Evolutionary conservation across 1,140 invertebrate species (phyloP).

Genomic region (Trichoplusia ni): DNA sequence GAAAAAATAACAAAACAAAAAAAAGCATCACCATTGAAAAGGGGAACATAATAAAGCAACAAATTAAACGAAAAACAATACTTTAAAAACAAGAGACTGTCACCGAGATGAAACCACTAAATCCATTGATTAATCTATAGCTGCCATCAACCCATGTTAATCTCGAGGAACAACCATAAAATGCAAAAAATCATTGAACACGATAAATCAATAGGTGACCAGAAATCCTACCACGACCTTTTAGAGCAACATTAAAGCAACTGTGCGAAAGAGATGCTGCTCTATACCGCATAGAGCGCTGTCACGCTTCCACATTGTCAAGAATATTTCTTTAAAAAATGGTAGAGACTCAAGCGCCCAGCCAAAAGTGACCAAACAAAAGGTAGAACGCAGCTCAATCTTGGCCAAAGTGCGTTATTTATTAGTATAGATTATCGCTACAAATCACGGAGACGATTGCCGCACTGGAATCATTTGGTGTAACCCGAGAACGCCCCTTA

Average conservation of each 20-base stretch:
- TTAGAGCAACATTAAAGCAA: too few relatives aligned
- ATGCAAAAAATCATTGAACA: slow-evolving; percentile 35
- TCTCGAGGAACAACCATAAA: slow-evolving; percentile 25
- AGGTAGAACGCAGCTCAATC: slow-evolving; percentile 71
- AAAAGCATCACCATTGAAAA: slow-evolving; percentile 20
- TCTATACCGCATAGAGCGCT: too few relatives aligned
- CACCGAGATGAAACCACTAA: slow-evolving; percentile 4
- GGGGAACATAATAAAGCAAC: slow-evolving; percentile 18
- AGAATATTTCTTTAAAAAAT: too few relatives aligned
- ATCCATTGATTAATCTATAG: slow-evolving; percentile 30
- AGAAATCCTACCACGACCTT: too few relatives aligned
- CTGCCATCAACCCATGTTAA: slow-evolving; percentile 21
- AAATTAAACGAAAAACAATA: slow-evolving; percentile 24
- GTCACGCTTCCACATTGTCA: too few relatives aligned
- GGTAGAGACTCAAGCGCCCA: too few relatives aligned
- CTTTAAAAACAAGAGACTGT: slow-evolving; percentile 6
- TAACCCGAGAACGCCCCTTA: slow-evolving; percentile 78
- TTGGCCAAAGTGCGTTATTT: slow-evolving; percentile 72
- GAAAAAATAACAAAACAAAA: not conserved
- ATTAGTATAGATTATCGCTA: slow-evolving; percentile 77
- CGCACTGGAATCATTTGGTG: slow-evolving; percentile 72
- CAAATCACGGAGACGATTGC: slow-evolving; percentile 74
- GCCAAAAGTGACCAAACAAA: slow-evolving; percentile 35
- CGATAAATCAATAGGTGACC: slow-evolving; percentile 28
- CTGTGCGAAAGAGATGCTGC: too few relatives aligned